Evolutionary conservation across 1,140 invertebrate species (phyloP), one percentile per base, ranked within the genome.

Genomic region (Nymphalis io): DNA sequence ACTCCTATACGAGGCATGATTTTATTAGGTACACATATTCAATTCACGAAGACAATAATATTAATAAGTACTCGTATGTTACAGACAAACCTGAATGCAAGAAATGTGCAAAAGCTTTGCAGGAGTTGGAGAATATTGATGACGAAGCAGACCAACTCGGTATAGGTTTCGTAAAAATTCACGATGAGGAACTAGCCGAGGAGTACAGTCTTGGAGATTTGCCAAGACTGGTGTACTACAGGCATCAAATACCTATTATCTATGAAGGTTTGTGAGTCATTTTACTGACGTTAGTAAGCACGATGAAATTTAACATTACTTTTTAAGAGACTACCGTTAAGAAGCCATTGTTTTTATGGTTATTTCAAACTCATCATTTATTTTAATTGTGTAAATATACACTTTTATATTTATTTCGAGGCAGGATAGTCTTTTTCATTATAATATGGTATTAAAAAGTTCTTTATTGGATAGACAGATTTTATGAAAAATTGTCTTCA

Each of bases 121-220:
- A 96, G 92, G 96, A 98, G 92, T 88, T 98, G 87, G 98, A 98
- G 90, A 98, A 98, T 91, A 98, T 98, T 81, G 97, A 98, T 84
- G 97, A 98, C 83, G 97, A 98, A 90, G 97, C 97, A n/a, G 97
- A 98, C 92, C 96, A 98, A 85, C 93, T 98, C 68, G 97, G 96
- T 55, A 98, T 98, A 83, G 97, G 97, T 71, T 98, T 98, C 87
- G 97, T 98, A 21, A 98, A 98, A 91, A 98, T 98, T 82, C 95
- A 97, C 74, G 98, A 98, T 87, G 96, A 98, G 91, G 94, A 95
- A 82, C 92, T 98, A 68, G 96, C 97, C 65, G 96, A 98, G 85
- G 97, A 98, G 89, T 98, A 98, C 93, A 98, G 97, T 93, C 93
- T 98, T 82, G 96, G 96, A 79, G 93, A 95, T 60, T 93, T 98